Conservation (phyloP, 1,140 invertebrate genomes). For the Tetranychus cinnabarinus region DNA sequence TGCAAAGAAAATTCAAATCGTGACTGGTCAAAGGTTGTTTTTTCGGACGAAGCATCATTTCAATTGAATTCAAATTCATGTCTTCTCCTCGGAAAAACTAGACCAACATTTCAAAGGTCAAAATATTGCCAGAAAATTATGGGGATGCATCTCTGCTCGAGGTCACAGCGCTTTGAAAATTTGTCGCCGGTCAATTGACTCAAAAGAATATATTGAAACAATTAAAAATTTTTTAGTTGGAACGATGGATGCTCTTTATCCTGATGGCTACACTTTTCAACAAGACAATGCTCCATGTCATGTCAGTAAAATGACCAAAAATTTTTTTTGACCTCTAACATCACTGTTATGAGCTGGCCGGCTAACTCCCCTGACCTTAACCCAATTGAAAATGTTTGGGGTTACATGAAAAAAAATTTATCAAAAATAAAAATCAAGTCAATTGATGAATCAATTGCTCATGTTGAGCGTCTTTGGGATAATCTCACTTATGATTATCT, state of each 20-base stretch:
- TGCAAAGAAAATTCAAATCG: neutral
- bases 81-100: neutral
- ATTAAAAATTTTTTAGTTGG: neutral
- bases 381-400: slow-evolving; percentile 6
- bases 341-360: slow-evolving; percentile 1
- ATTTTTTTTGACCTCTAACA: neutral
- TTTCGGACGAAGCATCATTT: neutral
- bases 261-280: slow-evolving; percentile 6
- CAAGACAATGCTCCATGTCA: slow-evolving; percentile 5
- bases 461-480: neutral
- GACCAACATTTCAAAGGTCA: neutral
- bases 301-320: neutral
- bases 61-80: neutral
- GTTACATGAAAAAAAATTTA: slow-evolving; percentile 7
- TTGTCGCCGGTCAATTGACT: neutral
- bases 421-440: neutral
- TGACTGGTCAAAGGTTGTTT: neutral
- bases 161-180: neutral
- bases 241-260: neutral
- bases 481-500: neutral
- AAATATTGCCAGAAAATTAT: neutral
- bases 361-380: slow-evolving; percentile 2
- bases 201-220: neutral
- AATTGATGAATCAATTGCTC: neutral
- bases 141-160: neutral